Conservation (phyloP, 2,888 invertebrate species). For the Odontothrips loti region DNA sequence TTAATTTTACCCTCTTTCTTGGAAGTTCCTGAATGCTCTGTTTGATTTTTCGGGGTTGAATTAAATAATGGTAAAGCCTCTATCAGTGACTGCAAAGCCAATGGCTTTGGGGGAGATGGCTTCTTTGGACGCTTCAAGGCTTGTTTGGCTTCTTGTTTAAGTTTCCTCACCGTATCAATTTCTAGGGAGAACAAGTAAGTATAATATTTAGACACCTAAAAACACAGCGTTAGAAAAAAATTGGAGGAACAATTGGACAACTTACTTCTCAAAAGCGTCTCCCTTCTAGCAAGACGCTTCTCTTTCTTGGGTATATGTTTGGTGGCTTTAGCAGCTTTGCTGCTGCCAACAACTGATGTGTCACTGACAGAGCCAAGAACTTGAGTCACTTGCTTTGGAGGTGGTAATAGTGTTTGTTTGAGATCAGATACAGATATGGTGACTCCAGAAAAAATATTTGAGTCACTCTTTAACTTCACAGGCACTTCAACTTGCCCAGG, state of each 20-base stretch:
- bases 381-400: not conserved
- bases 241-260: not conserved
- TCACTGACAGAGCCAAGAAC: slow-evolving; percentile 8
- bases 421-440: slow-evolving; percentile 3
- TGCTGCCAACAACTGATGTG: not conserved
- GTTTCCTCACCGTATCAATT: not conserved
- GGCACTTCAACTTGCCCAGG: not conserved
- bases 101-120: not conserved
- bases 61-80: no score
- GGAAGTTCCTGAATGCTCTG: not conserved
- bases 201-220: not conserved
- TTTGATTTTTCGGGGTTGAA: not conserved
- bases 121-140: not conserved
- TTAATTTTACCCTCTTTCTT: not conserved
- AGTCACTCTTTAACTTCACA: not conserved
- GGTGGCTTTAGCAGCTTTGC: not conserved
- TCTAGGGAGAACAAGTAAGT: not conserved
- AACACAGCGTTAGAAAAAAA: not conserved
- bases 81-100: not conserved
- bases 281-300: not conserved
- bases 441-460: slow-evolving; percentile 8
- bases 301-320: not conserved
- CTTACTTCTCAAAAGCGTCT: not conserved
- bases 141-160: not conserved
- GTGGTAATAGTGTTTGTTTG: not conserved